phyloP scores from a whole-genome alignment of 2,113 vertebrate species.

The Urocitellus parryii region DNA sequence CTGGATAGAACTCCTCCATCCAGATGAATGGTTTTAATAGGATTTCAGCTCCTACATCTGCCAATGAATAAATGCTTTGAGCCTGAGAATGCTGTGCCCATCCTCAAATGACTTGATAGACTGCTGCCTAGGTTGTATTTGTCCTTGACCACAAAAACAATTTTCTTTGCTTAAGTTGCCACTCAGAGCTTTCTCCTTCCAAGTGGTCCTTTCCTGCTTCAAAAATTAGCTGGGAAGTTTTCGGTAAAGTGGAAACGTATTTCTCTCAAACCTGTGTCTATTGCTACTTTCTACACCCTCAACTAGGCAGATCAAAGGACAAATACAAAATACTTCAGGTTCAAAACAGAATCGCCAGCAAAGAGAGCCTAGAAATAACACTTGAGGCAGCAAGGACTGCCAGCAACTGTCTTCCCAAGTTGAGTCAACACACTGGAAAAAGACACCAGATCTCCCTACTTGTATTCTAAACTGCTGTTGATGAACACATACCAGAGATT shows the following conservation, averaged over 20 bases:
- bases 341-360: neutral
- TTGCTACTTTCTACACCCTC: neutral
- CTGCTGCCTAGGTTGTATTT: neutral
- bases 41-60: neutral
- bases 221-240: neutral
- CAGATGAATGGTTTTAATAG: neutral
- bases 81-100: too few relatives aligned
- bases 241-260: neutral
- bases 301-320: neutral
- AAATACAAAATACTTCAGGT: neutral
- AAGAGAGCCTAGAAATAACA: neutral
- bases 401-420: neutral
- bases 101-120: neutral
- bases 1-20: neutral
- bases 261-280: neutral
- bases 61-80: neutral
- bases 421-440: neutral
- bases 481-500: neutral
- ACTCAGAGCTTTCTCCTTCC: neutral
- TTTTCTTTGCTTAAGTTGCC: neutral
- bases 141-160: neutral
- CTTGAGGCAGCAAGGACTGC: neutral
- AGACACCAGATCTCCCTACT: neutral
- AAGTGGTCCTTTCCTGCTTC: neutral
- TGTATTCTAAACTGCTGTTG: neutral